Base-by-base conservation (phyloP, 2,797 vertebrate genomes). In the Pachyuromys duprasi region DNA sequence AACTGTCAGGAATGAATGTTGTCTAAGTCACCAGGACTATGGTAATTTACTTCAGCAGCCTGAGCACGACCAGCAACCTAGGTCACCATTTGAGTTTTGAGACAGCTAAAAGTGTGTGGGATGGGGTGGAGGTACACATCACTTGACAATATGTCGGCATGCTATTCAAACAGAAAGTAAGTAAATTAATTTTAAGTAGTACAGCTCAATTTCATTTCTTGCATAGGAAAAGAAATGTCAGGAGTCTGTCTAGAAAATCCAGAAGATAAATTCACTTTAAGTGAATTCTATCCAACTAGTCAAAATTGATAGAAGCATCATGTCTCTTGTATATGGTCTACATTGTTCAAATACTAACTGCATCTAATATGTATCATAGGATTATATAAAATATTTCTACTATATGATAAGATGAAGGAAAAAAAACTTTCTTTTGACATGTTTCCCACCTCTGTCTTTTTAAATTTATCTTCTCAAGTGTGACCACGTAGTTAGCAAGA, bases 1-100 rank as follows among this genome's bases (percentile, higher is more conserved):
- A 87, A 90, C 45, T 24, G 11, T 74, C 74, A 91, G 91, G 90
- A 91, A 70, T 53, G 93, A 91, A 5, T 17, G 1, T 33, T 92
- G 67, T 83, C 70, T 75, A 75, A 87, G 26, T 18, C 65, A 80
- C 36, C n/a, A 31, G 8, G 20, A 70, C 60, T 33, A 14, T 60
- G 31, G 0, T 78, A 74, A 65, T 95, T 63, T 60, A 45, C 79
- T 65, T 28, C 1, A 67, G 31, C 1, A 69, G 28, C 22, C 49
- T 31, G 26, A 57, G 7, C 36, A 17, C 45, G n/a, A 18, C 72
- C 5, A 63, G 81, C 18, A 76, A 11, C 22, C 9, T 17, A 39
- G 42, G 72, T 22, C 26, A n/a, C 6, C 13, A 36, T 95, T 90
- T 86, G 11, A 57, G 89, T 65, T 45, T 31, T 53, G 62, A 76